Base-by-base conservation (phyloP, 2,888 invertebrate genomes). In the Pterostichus niger region DNA sequence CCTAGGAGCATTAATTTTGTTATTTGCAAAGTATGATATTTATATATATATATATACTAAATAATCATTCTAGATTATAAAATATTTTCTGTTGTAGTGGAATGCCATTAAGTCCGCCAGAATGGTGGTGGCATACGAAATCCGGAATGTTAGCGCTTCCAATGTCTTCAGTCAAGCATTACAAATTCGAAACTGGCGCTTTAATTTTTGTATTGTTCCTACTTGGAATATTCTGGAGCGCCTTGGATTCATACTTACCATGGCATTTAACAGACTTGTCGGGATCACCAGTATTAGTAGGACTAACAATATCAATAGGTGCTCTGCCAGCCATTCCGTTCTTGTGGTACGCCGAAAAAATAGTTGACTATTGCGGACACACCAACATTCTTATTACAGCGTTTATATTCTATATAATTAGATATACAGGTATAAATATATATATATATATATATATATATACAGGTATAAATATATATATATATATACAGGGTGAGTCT, bases 71-170 rank as follows among this genome's bases (percentile, higher is more conserved):
- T n/a, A n/a, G 11, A 40, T 73, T n/a, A 11, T 75, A 59, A 31
- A 40, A 61, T 10, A 10, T 35, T 61, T 64, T 84, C 56, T 85
- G 85, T 87, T 88, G 44, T 84, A 93, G 93, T 3, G 92, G 92
- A 85, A 96, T 96, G 94, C 96, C 96, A 0, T 89, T 96, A 9
- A 95, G 95, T 86, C 95, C 96, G 0, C 95, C 96, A 0, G 96
- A 96, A 89, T 96, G 96, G 96, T 96, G 95, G 95, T 96, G 96
- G 96, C 95, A 96, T 87, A 96, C 96, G 1, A 92, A 94, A 86
- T 94, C 94, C 9, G 96, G 95, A 52, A 93, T 94, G 90, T 87
- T 96, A 82, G 94, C 96, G 9, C 91, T 95, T 88, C 96, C 96
- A n/a, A 94, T 96, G 95, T 95, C 94, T 85, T 93, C 94, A 6